phyloP scores from a whole-genome alignment of 2,113 vertebrate genomes.

The Rafetus swinhoei region DNA sequence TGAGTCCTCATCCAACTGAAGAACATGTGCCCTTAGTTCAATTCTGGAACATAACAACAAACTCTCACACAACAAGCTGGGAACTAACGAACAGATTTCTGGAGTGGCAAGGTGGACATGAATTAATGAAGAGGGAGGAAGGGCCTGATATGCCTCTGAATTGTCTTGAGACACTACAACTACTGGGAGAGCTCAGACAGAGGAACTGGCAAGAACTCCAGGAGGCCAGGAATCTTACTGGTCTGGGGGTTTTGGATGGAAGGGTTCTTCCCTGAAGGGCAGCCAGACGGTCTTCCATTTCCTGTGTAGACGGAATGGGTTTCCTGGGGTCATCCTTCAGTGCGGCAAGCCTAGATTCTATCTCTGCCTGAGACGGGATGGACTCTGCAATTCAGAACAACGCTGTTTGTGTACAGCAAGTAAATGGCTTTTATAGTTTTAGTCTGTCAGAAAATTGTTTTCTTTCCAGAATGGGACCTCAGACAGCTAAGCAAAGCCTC shows the following conservation, averaged over 20 bases:
- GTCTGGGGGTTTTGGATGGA: constrained; percentile 79
- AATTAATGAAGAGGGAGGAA: not conserved
- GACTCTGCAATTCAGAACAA: constrained; percentile 79
- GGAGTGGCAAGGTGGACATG: not conserved
- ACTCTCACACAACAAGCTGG: not conserved
- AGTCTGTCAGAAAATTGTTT: not conserved
- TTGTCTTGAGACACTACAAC: not conserved
- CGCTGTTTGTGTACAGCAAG: not conserved
- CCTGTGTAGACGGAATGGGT: constrained; percentile 82
- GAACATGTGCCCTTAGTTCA: not conserved
- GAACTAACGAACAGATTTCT: not conserved
- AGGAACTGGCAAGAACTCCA: not conserved
- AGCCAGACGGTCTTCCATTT: constrained; percentile 92
- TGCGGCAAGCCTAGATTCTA: constrained; percentile 91
- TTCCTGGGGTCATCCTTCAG: constrained; percentile 80
- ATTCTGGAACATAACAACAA: not conserved
- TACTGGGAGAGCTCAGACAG: not conserved
- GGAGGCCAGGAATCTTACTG: constrained; percentile 76
- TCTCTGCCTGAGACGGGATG: constrained; percentile 87
- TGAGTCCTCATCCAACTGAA: not conserved
- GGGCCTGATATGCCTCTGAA: not conserved
- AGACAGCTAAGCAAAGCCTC: not conserved
- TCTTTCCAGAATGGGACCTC: not conserved
- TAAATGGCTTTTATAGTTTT: accelerated
- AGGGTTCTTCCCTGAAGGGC: constrained; percentile 81